phyloP scores from a whole-genome alignment of 2,888 invertebrate genomes.

The Drosophila mercatorum region DNA sequence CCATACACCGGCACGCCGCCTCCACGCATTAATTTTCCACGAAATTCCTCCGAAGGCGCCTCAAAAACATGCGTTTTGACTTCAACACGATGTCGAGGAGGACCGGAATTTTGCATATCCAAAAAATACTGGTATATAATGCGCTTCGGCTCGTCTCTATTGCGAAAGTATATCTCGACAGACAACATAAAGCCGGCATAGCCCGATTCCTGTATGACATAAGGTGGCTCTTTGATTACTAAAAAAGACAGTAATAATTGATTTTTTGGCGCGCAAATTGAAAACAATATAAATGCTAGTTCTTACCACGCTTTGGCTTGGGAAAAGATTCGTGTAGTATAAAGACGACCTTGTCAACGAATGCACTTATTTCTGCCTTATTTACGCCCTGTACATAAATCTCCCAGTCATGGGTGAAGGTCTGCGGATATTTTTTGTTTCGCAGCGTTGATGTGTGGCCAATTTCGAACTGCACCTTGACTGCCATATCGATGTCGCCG shows the following conservation, averaged over 20 bases:
- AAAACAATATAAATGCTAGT: not conserved
- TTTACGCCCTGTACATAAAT: constrained; percentile 96
- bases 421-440: constrained; percentile 92
- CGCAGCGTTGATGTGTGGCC: constrained; percentile 95
- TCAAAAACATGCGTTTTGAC: constrained; percentile 94
- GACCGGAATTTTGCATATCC: constrained; percentile 90
- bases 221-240: constrained; percentile 97
- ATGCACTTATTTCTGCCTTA: constrained; percentile 93
- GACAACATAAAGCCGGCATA: constrained; percentile 97
- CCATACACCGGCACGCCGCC: constrained; percentile 88
- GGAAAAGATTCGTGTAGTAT: constrained; percentile 96
- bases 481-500: constrained; percentile 85
- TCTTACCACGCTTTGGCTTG: constrained; percentile 94
- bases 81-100: constrained; percentile 89
- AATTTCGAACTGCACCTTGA: constrained; percentile 94
- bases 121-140: constrained; percentile 94
- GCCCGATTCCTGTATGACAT: constrained; percentile 95
- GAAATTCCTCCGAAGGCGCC: constrained; percentile 95
- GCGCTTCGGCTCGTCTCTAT: constrained; percentile 95
- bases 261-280: constrained; percentile 41
- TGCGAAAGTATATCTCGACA: constrained; percentile 95
- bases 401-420: constrained; percentile 99
- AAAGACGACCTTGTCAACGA: constrained; percentile 96
- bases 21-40: constrained; percentile 93
- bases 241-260: constrained; percentile 84